Evolutionary conservation across 2,888 invertebrate species (phyloP).

Genomic region (Norana najaformis): DNA sequence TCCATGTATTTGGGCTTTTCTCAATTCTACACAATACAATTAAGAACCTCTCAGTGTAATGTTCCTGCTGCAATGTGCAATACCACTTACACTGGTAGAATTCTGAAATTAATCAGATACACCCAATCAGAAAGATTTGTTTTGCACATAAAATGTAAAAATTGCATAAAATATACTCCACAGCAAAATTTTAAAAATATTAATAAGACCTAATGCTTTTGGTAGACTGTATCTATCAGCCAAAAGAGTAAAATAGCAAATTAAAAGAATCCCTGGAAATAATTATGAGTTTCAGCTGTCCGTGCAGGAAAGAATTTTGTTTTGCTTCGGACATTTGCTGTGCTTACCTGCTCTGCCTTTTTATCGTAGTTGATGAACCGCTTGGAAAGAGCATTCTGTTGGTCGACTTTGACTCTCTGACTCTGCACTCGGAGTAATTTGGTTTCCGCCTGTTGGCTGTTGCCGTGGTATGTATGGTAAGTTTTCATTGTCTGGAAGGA

Average conservation of each 20-base stretch:
- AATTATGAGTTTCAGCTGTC: not conserved
- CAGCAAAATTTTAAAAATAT: not conserved
- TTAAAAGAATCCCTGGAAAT: not conserved
- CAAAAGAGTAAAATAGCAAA: too few species aligned
- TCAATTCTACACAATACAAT: too few species aligned
- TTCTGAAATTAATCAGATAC: not conserved
- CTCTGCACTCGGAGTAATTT: constrained; percentile 78
- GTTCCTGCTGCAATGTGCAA: not conserved
- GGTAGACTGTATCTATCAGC: too few species aligned
- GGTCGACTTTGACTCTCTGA: constrained; percentile 75
- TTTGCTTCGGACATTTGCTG: not conserved
- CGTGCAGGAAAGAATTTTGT: not conserved
- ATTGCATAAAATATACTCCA: not conserved
- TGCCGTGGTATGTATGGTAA: constrained; percentile 85
- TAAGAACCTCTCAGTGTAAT: too few species aligned
- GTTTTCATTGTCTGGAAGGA: constrained; percentile 82
- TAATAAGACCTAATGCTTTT: too few species aligned
- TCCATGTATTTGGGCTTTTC: too few species aligned
- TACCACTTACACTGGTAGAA: not conserved
- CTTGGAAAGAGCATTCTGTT: constrained; percentile 65
- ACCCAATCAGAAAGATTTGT: not conserved
- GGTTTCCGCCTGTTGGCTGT: constrained; percentile 81
- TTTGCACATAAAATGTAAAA: not conserved
- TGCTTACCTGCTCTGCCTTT: constrained; percentile 80
- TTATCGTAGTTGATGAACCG: constrained; percentile 82